A percentile compares a stretch with the other conserved stretches of the same genome.
These are phyloP conservation scores for Sciurus carolinensis DNA, from an alignment of 2,797 vertebrate genomes.

Conservation along the genomic window DNA sequence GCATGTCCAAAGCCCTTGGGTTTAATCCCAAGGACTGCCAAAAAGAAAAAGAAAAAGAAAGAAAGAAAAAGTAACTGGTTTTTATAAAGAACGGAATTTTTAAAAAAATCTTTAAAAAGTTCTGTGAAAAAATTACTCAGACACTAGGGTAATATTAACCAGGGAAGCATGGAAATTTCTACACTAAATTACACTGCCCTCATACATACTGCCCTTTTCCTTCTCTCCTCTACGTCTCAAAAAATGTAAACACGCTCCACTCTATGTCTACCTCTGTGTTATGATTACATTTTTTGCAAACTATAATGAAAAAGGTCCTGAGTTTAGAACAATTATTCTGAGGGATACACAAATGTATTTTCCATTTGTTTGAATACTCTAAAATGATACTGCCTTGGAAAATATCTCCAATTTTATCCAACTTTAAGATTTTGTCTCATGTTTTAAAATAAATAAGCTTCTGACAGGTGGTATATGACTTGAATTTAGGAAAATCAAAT, in stretches of 20 bases:
- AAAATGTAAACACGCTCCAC: neutral
- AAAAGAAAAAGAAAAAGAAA: too few relatives aligned
- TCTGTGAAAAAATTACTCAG: conserved; percentile 21
- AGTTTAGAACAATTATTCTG: conserved; percentile 42
- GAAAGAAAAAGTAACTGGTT: too few relatives aligned
- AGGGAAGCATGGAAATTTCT: neutral
- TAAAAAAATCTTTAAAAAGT: neutral
- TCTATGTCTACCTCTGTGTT: neutral
- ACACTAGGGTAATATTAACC: neutral
- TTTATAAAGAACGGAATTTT: conserved; percentile 32
- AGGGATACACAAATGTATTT: neutral
- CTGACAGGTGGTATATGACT: neutral
- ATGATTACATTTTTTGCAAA: conserved; percentile 34
- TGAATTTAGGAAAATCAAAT: conserved; percentile 24
- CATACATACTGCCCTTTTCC: neutral
- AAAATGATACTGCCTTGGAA: neutral
- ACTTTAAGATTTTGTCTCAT: neutral
- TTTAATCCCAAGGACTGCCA: too few relatives aligned
- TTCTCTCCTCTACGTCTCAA: neutral
- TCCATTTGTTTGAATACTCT: neutral
- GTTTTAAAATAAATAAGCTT: conserved; percentile 57
- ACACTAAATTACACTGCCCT: neutral
- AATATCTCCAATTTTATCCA: conserved; percentile 1
- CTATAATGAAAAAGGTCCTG: neutral
- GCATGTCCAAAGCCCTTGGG: too few relatives aligned